Conservation (phyloP, 1,140 invertebrate species). For the Megalonaias nervosa region DNA sequence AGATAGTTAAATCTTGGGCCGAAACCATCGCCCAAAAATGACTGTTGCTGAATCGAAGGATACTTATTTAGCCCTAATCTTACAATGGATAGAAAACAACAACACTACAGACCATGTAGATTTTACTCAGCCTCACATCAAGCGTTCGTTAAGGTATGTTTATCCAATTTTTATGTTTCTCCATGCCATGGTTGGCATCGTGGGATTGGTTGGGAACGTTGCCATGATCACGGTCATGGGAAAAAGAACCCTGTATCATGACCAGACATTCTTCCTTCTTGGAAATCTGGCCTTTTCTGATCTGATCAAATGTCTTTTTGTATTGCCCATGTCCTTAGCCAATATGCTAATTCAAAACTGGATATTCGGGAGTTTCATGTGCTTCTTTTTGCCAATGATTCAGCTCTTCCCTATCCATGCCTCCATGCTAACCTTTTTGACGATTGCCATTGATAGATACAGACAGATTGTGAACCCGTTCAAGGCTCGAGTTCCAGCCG, state of each 20-base stretch:
- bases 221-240: constrained; percentile 77
- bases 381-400: constrained; percentile 83
- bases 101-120: constrained; percentile 29
- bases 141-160: constrained; percentile 67
- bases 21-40: too few relatives aligned
- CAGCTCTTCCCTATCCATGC: constrained; percentile 82
- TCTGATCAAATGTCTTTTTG: constrained; percentile 79
- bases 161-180: constrained; percentile 80
- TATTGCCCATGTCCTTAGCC: constrained; percentile 79
- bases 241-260: constrained; percentile 76
- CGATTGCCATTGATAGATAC: constrained; percentile 81
- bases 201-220: constrained; percentile 77
- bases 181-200: constrained; percentile 76
- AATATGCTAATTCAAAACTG: constrained; percentile 82
- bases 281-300: constrained; percentile 81
- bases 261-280: constrained; percentile 79
- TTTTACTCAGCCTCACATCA: constrained; percentile 64
- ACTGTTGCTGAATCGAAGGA: too few relatives aligned
- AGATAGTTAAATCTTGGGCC: too few relatives aligned
- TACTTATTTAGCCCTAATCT: too few relatives aligned
- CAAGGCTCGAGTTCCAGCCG: constrained; percentile 77
- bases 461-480: constrained; percentile 78
- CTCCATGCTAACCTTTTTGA: constrained; percentile 80
- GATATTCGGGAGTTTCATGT: constrained; percentile 83
- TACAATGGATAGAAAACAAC: too few relatives aligned